phyloP scores from a whole-genome alignment of 1,140 invertebrate genomes.

The Drosophila kohkoa region DNA sequence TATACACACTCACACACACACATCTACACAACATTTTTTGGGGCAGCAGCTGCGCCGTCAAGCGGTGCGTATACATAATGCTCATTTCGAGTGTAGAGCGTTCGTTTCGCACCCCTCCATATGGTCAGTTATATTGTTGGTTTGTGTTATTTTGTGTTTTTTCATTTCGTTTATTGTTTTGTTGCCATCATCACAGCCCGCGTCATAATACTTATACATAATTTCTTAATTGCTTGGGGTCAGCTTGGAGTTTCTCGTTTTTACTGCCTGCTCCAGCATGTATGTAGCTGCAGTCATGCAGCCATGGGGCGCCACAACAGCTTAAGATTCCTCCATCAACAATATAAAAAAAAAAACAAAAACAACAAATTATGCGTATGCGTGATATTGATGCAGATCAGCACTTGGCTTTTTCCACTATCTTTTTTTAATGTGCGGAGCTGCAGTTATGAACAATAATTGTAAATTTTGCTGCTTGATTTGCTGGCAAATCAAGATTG shows the following conservation, averaged over 20 bases:
- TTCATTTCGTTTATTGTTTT: slow-evolving; percentile 56
- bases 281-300: background rate
- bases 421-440: background rate
- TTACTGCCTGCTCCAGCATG: slow-evolving; percentile 4
- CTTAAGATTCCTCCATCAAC: background rate
- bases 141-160: slow-evolving; percentile 47
- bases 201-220: slow-evolving; percentile 73
- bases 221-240: slow-evolving; percentile 81
- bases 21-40: slow-evolving; percentile 18
- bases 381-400: slow-evolving; percentile 9
- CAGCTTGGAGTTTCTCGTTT: slow-evolving; percentile 50
- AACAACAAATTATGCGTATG: slow-evolving; percentile 1
- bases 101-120: slow-evolving; percentile 30
- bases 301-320: background rate
- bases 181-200: slow-evolving; percentile 68
- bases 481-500: background rate
- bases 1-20: background rate
- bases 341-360: background rate
- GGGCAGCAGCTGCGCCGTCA: slow-evolving; percentile 38
- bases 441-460: background rate
- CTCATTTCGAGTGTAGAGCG: slow-evolving; percentile 35
- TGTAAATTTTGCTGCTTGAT: background rate
- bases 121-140: background rate
- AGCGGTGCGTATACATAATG: slow-evolving; percentile 75
- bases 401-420: background rate